phyloP scores from a whole-genome alignment of 2,113 vertebrate species.

The Genyomyrus donnyi region DNA sequence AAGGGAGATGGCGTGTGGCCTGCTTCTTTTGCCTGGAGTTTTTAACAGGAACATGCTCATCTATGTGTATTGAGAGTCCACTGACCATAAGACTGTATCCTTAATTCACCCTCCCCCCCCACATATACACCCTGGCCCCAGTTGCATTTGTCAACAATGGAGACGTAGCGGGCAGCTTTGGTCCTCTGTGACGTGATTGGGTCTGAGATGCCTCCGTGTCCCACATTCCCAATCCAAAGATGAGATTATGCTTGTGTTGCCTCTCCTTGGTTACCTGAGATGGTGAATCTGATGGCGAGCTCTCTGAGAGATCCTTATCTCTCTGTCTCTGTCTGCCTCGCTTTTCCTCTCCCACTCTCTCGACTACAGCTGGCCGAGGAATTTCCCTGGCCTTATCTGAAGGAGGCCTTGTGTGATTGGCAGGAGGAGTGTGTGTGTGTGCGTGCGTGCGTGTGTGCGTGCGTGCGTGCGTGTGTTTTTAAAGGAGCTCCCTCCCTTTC shows the following conservation, averaged over 20 bases:
- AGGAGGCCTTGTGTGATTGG: background rate
- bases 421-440: background rate
- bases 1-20: background rate
- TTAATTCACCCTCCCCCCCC: background rate
- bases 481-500: background rate
- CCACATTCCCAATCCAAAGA: background rate
- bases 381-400: background rate
- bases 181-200: background rate
- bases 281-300: background rate
- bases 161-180: too few relatives aligned
- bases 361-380: background rate
- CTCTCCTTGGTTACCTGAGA: background rate
- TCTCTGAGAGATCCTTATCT: background rate
- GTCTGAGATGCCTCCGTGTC: background rate
- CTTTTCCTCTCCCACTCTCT: background rate
- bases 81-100: conserved; percentile 9
- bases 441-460: background rate
- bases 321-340: background rate
- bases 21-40: background rate
- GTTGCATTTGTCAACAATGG: background rate
- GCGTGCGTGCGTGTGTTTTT: too few relatives aligned
- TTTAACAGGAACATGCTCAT: background rate
- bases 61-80: background rate
- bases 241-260: background rate
- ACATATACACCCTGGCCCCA: background rate